A percentile compares a stretch with the other conserved stretches of the same genome.
Conservation (phyloP, 2,113 vertebrate species). For the Jaculus jaculus region DNA sequence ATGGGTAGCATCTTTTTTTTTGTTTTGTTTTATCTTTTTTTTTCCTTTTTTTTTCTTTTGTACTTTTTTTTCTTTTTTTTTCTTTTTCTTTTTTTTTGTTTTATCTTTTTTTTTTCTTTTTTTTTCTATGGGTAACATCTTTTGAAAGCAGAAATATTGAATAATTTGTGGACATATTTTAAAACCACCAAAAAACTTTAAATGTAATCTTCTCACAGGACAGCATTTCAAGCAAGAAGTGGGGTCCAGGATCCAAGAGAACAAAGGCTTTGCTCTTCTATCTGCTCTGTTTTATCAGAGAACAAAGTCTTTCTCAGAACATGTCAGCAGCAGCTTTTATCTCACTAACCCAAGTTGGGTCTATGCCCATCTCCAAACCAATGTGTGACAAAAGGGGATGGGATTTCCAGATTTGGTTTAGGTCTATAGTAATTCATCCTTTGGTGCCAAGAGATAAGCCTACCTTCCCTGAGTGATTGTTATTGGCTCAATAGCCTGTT, state of each 20-base stretch:
- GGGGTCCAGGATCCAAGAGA: neutral
- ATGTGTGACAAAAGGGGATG: neutral
- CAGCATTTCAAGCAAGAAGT: neutral
- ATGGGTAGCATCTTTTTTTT: too few species aligned
- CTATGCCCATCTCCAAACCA: conserved; percentile 3
- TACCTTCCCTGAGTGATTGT: neutral
- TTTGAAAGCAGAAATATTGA: too few species aligned
- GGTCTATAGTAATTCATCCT: neutral
- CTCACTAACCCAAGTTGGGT: neutral
- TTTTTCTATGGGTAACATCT: too few species aligned
- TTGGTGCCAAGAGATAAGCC: neutral
- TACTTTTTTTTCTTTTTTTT: too few species aligned
- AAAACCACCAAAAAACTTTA: neutral
- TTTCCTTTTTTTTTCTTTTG: too few species aligned
- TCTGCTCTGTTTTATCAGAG: neutral
- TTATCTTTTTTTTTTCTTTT: too few species aligned
- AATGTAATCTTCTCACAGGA: neutral
- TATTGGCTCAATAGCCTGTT: neutral
- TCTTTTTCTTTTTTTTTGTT: too few species aligned
- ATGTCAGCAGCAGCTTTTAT: neutral
- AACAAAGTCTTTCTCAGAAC: neutral
- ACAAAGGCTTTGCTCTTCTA: neutral
- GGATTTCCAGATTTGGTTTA: conserved; percentile 9
- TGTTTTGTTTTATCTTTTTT: too few species aligned
- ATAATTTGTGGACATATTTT: neutral